Conservation (phyloP, 1,140 invertebrate genomes). For the Drosophila dunni region DNA sequence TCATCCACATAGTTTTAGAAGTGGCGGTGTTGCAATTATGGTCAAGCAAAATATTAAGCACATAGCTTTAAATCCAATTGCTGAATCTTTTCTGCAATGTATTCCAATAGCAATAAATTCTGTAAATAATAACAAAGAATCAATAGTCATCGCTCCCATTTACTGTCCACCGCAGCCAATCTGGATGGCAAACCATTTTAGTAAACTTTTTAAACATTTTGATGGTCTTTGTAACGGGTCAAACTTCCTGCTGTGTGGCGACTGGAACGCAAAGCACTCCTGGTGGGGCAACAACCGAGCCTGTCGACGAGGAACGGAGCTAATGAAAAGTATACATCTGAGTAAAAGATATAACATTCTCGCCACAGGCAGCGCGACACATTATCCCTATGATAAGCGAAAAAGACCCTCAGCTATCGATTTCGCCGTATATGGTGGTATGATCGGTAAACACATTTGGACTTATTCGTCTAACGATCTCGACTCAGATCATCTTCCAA, state of each 20-base stretch:
- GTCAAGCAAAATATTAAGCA: too few relatives aligned
- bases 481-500: conserved; percentile 11
- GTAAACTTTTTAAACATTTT: neutral
- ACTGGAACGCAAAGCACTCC: conserved; percentile 7
- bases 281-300: conserved; percentile 3
- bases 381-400: neutral
- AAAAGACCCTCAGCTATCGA: neutral
- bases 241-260: neutral
- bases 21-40: too few relatives aligned
- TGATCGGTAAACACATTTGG: too few relatives aligned
- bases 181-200: neutral
- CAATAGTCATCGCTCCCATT: neutral
- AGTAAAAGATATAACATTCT: neutral
- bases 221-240: neutral
- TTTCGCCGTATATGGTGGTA: neutral
- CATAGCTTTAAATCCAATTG: too few relatives aligned
- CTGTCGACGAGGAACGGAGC: neutral
- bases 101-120: too few relatives aligned
- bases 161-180: neutral
- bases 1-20: too few relatives aligned
- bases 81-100: too few relatives aligned
- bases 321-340: neutral
- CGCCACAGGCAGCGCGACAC: neutral
- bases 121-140: too few relatives aligned
- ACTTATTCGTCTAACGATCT: conserved; percentile 4